Base-by-base conservation (phyloP, 2,888 invertebrate species). In the Thumatha senex region DNA sequence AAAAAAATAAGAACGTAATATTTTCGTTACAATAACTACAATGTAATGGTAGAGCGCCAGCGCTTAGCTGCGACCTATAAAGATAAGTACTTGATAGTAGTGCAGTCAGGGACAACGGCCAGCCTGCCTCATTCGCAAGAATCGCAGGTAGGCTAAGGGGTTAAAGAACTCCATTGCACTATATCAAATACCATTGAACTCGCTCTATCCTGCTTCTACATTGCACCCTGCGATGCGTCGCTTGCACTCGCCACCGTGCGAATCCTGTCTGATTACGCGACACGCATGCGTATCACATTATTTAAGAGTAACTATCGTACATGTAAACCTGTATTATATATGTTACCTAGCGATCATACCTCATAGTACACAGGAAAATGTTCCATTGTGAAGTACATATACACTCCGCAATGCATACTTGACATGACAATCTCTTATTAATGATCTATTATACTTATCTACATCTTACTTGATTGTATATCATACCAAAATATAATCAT, bases 141-240 rank as follows among this genome's bases (percentile, higher is more conserved):
- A 86, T 80, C 84, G 86, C 88, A 89, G 92, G 91, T 92, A 92
- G 92, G 92, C 90, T 92, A 92, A 86, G 88, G 88, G 92, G 89
- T 89, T 89, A 91, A 90, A 84, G 92, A 92, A 92, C 91, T 89
- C 82, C 74, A 73, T 76, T 92, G 91, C 88, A 91, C 89, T 90
- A 91, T 88, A 90, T 92, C 89, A 89, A 90, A 90, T 90, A 90
- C 89, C 92, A 89, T 87, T 92, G 92, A 92, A 92, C 89, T 87
- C 84, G 71, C 77, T 73, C 72, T 62, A 76, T 89, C 89, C 68
- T 79, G 62, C 81, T 90, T 83, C 64, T 80, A 74, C 88, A 59
- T 74, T 84, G 82, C 89, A 83, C 80, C 80, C 78, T 61, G 72
- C 67, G 67, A 66, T 81, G 86, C 86, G 84, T 82, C 75, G 79